Conservation (phyloP, 2,797 vertebrate genomes). For the Amniataba percoides region DNA sequence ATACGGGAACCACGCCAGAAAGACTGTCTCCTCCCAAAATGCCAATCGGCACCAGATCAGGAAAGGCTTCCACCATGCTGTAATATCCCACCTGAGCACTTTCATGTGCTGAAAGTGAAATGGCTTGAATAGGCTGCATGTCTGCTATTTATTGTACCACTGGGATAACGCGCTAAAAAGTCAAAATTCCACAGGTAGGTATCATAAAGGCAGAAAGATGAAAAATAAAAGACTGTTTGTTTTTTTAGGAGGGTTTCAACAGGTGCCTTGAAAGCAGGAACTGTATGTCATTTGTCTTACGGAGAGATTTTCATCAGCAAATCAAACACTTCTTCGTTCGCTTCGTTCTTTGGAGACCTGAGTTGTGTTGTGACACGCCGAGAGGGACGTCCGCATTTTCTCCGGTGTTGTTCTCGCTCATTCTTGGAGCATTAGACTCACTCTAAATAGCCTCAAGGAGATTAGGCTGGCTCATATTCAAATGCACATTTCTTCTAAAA, state of each 20-base stretch:
- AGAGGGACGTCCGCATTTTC: constrained; percentile 73
- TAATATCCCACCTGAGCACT: constrained; percentile 71
- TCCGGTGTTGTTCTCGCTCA: constrained; percentile 74
- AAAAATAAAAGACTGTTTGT: constrained; percentile 15
- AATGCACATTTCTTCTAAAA: constrained; percentile 80
- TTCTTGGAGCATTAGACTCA: constrained; percentile 80
- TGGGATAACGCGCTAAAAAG: constrained; percentile 28
- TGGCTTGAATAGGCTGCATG: constrained; percentile 49
- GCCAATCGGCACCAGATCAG: constrained; percentile 76
- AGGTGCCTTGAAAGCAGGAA: constrained; percentile 70
- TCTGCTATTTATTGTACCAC: constrained; percentile 29
- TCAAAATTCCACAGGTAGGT: constrained; percentile 27
- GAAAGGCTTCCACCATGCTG: constrained; percentile 63
- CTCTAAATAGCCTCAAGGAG: constrained; percentile 80
- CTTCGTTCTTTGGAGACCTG: constrained; percentile 65
- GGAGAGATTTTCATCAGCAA: constrained; percentile 69
- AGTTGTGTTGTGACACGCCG: constrained; percentile 78
- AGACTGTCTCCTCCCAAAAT: constrained; percentile 79
- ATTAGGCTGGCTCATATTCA: constrained; percentile 78
- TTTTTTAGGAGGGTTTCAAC: constrained; percentile 63
- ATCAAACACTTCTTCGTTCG: constrained; percentile 65
- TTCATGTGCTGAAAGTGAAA: constrained; percentile 66
- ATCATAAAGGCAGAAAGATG: constrained; percentile 21
- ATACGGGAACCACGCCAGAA: constrained; percentile 78
- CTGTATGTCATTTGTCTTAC: constrained; percentile 51